These are phyloP conservation scores for Amphipoea lucens DNA, from an alignment of 2,888 invertebrate genomes.

Conservation along the genomic window DNA sequence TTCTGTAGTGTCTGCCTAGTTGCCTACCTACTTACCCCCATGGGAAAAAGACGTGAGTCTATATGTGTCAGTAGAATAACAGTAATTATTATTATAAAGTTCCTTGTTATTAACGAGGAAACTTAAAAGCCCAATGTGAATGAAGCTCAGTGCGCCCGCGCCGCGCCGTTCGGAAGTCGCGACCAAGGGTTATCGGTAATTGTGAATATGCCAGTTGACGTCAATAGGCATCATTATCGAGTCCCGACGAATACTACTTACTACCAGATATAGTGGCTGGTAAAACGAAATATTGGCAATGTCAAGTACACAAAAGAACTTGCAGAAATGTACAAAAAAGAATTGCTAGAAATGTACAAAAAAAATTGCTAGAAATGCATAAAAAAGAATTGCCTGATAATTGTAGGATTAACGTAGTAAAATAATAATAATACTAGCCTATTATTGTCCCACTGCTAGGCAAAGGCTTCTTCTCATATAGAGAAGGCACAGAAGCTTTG, in stretches of 20 bases:
- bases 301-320: constrained; percentile 27
- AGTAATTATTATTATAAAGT: neutral
- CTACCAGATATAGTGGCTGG: constrained; percentile 20
- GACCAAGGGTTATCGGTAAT: constrained; percentile 79
- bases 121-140: constrained; percentile 54
- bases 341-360: neutral
- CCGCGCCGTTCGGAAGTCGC: constrained; percentile 71
- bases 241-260: constrained; percentile 40
- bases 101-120: constrained; percentile 8
- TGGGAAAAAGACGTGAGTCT: neutral
- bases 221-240: constrained; percentile 63
- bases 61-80: neutral
- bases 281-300: constrained; percentile 31
- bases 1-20: no score
- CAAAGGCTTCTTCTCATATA: neutral
- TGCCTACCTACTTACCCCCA: no score
- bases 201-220: constrained; percentile 71
- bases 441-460: neutral
- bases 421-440: neutral
- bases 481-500: neutral
- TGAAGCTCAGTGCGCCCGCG: constrained; percentile 51
- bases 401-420: neutral
- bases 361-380: neutral
- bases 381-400: neutral
- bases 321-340: neutral